Conservation (phyloP, 1,140 invertebrate genomes). For the Nasonia vitripennis region DNA sequence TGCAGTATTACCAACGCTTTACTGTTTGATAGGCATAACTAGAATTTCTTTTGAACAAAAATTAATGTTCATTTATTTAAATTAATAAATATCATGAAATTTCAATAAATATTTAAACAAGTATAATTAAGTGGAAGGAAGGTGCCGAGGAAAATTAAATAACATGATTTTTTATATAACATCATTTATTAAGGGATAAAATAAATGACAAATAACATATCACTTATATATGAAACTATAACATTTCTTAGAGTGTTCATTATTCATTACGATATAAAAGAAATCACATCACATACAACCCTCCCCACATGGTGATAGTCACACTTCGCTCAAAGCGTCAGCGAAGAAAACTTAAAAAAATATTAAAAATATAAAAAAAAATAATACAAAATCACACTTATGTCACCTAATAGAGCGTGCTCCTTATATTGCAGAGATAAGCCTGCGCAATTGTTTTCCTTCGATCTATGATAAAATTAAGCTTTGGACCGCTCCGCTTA, state of each 20-base stretch:
- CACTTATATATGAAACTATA: slow-evolving; percentile 76
- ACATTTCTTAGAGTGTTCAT: slow-evolving; percentile 75
- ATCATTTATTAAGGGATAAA: slow-evolving; percentile 76
- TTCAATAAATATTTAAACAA: no score
- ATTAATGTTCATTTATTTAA: no score
- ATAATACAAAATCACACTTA: slow-evolving; percentile 53
- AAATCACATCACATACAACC: slow-evolving; percentile 75
- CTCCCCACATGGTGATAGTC: slow-evolving; percentile 62
- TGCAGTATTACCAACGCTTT: no score
- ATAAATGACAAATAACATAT: slow-evolving; percentile 77
- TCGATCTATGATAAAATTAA: slow-evolving; percentile 66
- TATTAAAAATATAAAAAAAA: slow-evolving; percentile 53
- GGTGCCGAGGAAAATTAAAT: not conserved
- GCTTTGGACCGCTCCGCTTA: slow-evolving; percentile 69
- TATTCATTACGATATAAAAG: slow-evolving; percentile 75
- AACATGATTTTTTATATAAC: slow-evolving; percentile 71
- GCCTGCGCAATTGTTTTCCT: not conserved
- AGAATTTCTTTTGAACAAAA: no score
- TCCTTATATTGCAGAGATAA: not conserved
- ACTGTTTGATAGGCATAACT: no score
- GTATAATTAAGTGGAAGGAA: not conserved
- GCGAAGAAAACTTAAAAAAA: slow-evolving; percentile 52
- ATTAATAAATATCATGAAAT: no score
- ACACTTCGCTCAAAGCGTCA: slow-evolving; percentile 58
- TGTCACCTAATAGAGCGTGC: slow-evolving; percentile 18